These are phyloP conservation scores for Zygothrica quintamaculata DNA, from an alignment of 2,888 invertebrate genomes.

Conservation along the genomic window DNA sequence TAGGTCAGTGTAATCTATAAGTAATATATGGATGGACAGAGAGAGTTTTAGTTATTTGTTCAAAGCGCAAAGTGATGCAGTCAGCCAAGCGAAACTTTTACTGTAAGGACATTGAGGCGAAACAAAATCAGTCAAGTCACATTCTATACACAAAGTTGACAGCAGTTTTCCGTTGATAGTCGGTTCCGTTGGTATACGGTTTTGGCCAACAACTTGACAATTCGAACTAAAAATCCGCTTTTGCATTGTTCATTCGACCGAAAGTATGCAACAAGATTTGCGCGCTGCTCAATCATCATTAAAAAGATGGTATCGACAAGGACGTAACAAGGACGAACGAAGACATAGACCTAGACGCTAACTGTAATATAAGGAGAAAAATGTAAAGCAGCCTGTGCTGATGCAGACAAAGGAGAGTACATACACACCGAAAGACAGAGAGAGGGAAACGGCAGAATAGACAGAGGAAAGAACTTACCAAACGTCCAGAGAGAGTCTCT, in stretches of 20 bases:
- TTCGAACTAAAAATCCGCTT: constrained; percentile 25
- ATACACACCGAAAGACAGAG: too few relatives aligned
- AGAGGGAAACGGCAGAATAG: too few relatives aligned
- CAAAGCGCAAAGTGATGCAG: constrained; percentile 28
- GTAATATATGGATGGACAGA: constrained; percentile 36
- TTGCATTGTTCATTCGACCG: constrained; percentile 50
- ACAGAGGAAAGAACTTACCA: constrained; percentile 31
- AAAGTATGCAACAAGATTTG: constrained; percentile 71
- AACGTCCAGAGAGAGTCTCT: constrained; percentile 48
- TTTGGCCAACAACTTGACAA: neutral
- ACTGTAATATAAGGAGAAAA: neutral
- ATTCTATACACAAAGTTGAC: neutral
- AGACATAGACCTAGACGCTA: neutral
- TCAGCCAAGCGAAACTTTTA: constrained; percentile 56
- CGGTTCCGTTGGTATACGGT: too few relatives aligned
- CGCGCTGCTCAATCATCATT: constrained; percentile 75
- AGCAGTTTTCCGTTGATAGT: neutral
- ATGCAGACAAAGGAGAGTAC: neutral
- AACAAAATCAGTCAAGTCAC: neutral
- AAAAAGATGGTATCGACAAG: constrained; percentile 39
- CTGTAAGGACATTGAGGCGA: constrained; percentile 33
- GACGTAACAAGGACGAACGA: constrained; percentile 4
- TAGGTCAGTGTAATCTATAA: constrained; percentile 44
- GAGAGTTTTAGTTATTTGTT: constrained; percentile 44
- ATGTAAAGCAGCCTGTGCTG: neutral